phyloP scores from a whole-genome alignment of 2,888 invertebrate genomes.

The Hemicrepidius hirtus region DNA sequence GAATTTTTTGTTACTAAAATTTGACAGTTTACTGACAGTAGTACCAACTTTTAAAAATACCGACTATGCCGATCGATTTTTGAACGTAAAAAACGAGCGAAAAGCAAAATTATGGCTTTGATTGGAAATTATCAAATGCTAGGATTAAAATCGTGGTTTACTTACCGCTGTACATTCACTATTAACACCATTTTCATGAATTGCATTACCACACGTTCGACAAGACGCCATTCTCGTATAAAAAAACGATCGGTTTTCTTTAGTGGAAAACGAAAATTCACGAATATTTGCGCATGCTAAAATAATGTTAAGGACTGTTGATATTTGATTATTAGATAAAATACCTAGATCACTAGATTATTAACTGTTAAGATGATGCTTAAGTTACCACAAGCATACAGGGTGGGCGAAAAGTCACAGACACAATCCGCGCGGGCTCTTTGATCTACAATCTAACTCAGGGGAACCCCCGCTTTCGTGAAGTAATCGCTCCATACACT shows the following conservation, averaged over 20 bases:
- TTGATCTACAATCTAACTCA: no score
- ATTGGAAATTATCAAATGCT: not conserved
- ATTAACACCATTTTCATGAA: slow-evolving; percentile 58
- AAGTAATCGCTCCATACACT: no score
- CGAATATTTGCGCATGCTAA: slow-evolving; percentile 24
- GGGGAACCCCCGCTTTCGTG: no score
- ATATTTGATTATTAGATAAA: not conserved
- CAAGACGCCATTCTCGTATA: slow-evolving; percentile 58
- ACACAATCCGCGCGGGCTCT: no score
- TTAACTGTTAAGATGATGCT: not conserved
- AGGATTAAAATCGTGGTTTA: slow-evolving; percentile 14
- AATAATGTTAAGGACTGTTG: not conserved
- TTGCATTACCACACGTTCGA: slow-evolving; percentile 55
- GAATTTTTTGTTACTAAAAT: not conserved
- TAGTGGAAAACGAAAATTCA: slow-evolving; percentile 19
- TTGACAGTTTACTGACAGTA: slow-evolving; percentile 3
- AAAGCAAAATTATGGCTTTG: not conserved
- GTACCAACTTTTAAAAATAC: slow-evolving; percentile 3
- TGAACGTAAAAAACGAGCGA: not conserved
- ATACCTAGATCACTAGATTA: not conserved
- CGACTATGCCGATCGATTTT: slow-evolving; percentile 8
- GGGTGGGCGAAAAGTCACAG: no score
- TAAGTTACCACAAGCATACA: no score
- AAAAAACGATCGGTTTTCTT: slow-evolving; percentile 31
- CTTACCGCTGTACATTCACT: slow-evolving; percentile 56